Conservation (phyloP, 2,888 invertebrate genomes). For the Timandra comae region DNA sequence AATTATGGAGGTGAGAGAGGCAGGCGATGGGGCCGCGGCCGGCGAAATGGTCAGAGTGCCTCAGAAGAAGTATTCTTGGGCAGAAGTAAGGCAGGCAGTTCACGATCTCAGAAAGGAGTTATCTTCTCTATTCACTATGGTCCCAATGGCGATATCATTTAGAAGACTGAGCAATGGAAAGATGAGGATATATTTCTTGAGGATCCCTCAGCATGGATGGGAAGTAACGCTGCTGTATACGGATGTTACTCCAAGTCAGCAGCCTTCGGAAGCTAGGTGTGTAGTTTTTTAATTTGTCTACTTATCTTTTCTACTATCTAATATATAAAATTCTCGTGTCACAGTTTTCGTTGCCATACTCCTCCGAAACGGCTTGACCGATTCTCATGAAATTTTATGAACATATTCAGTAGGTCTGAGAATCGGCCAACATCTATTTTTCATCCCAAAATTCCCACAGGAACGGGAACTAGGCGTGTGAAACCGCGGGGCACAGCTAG, state of each 20-base stretch:
- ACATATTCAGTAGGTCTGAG: too few relatives aligned
- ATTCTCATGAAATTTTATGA: too few relatives aligned
- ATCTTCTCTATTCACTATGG: conserved; percentile 86
- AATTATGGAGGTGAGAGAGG: conserved; percentile 64
- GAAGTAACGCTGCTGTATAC: conserved; percentile 92
- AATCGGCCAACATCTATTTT: too few relatives aligned
- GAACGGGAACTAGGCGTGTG: too few relatives aligned
- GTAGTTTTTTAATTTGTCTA: too few relatives aligned
- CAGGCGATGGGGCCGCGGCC: conserved; percentile 64
- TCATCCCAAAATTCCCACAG: too few relatives aligned
- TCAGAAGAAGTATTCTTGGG: conserved; percentile 80
- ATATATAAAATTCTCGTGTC: too few relatives aligned
- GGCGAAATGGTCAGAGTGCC: conserved; percentile 52
- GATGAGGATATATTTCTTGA: conserved; percentile 91
- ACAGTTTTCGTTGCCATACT: too few relatives aligned
- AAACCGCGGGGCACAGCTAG: too few relatives aligned
- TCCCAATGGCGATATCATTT: conserved; percentile 89
- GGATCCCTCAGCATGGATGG: conserved; percentile 91
- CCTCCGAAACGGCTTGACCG: too few relatives aligned
- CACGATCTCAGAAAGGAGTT: conserved; percentile 87
- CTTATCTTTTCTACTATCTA: too few relatives aligned
- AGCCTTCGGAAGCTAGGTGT: conserved; percentile 71
- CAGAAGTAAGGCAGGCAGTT: conserved; percentile 86
- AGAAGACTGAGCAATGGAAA: conserved; percentile 86
- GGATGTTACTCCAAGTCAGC: conserved; percentile 83